These are phyloP conservation scores for Plectrocnemia conspersa DNA, from an alignment of 1,140 invertebrate genomes.

Conservation along the genomic window DNA sequence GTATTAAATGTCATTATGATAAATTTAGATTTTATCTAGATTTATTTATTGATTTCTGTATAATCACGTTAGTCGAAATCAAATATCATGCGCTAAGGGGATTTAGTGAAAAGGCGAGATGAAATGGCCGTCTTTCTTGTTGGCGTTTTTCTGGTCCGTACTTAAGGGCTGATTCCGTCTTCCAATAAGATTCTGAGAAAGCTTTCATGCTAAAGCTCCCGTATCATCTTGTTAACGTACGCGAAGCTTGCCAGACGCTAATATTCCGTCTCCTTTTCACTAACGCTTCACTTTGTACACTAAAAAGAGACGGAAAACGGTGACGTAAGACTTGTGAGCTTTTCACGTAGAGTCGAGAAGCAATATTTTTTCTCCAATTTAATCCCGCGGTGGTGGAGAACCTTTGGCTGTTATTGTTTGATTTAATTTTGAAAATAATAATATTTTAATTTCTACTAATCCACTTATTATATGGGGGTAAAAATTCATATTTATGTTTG, in stretches of 20 bases:
- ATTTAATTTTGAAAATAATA: background rate
- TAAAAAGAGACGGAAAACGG: background rate
- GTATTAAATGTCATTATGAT: too few species aligned
- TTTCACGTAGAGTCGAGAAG: slow-evolving; percentile 23
- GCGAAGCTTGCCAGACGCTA: slow-evolving; percentile 1
- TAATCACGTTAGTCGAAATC: too few species aligned
- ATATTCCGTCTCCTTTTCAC: background rate
- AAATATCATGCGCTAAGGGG: background rate
- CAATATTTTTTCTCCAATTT: slow-evolving; percentile 32
- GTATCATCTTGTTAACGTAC: slow-evolving; percentile 35
- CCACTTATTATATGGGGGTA: too few species aligned
- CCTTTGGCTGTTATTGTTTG: slow-evolving; percentile 12
- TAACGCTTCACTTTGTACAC: background rate
- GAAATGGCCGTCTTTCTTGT: slow-evolving; percentile 24
- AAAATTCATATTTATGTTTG: too few species aligned
- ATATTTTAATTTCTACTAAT: background rate
- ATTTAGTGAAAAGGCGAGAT: slow-evolving; percentile 22
- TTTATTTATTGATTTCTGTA: too few species aligned
- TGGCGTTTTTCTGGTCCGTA: slow-evolving; percentile 13
- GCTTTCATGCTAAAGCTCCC: slow-evolving; percentile 32
- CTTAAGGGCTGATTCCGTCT: slow-evolving; percentile 27
- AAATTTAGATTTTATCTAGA: too few species aligned
- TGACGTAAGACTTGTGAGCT: slow-evolving; percentile 14
- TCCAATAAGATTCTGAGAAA: slow-evolving; percentile 34
- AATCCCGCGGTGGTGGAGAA: slow-evolving; percentile 18